phyloP scores from a whole-genome alignment of 2,888 invertebrate genomes.

The Selenia dentaria region DNA sequence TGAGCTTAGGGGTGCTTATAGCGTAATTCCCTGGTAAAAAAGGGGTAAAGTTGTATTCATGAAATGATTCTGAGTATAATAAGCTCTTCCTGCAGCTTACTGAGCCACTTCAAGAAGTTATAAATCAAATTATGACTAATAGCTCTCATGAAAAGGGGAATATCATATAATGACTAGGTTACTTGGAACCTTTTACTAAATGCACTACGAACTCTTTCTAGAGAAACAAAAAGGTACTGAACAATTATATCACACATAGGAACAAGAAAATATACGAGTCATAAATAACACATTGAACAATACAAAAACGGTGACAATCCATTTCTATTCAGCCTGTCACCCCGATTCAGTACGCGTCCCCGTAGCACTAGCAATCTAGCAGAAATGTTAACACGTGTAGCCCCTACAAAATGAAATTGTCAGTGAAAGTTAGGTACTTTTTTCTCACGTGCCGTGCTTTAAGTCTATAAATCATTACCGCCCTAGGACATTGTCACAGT shows the following conservation, averaged over 20 bases:
- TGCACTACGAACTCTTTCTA: no score
- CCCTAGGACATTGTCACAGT: slow-evolving; percentile 59
- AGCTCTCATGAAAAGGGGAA: no score
- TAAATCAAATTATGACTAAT: no score
- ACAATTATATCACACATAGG: no score
- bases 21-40: no score
- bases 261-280: no score
- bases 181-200: no score
- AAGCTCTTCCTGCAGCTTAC: not conserved
- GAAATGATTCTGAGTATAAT: no score
- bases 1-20: no score
- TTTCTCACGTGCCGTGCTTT: slow-evolving; percentile 51
- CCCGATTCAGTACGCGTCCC: slow-evolving; percentile 32
- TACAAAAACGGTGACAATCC: slow-evolving; percentile 8
- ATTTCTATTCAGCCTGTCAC: slow-evolving; percentile 31
- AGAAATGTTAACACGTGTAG: slow-evolving; percentile 17
- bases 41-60: no score
- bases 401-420: slow-evolving; percentile 43
- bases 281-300: slow-evolving; percentile 6
- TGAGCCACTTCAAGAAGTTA: not conserved
- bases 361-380: slow-evolving; percentile 5
- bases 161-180: no score
- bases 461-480: slow-evolving; percentile 51
- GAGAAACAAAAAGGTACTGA: no score
- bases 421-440: slow-evolving; percentile 49